Base-by-base conservation (phyloP, 2,797 vertebrate species). In the Neosalanx taihuensis region DNA sequence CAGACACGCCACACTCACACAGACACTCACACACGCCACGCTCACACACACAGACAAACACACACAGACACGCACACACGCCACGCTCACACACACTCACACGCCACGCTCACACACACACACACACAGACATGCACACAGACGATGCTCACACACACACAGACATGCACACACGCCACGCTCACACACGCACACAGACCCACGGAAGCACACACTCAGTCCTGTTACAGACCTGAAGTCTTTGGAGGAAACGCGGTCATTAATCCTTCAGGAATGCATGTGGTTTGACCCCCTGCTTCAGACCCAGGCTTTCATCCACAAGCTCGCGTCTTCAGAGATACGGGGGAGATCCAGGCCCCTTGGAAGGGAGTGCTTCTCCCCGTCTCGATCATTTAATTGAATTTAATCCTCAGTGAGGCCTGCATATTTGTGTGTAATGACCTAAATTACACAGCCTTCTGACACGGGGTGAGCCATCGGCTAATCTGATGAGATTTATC, bases 351-450 rank as follows among this genome's bases (percentile, higher is more conserved):
- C 51, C 64, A 56, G 65, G 67, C 66, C 61, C 77, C 67, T 68
- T 76, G 63, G 73, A 77, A 10, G 70, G 70, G 74, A 79, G 57
- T 20, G 59, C 73, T 73, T 64, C 59, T 76, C 5, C 37, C 69
- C 74, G 76, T 71, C 74, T 5, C 67, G 35, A 79, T 77, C 61
- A 81, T 79, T 81, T 83, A 76, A 84, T 84, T 80, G 67, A 35
- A 79, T 82, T 78, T 41, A 69, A 64, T 68, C 66, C 67, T 62
- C 64, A 59, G 13, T 66, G 75, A 58, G 73, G 66, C 30, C 10
- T 1, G 17, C 49, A 56, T 75, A 60, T 78, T 75, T 78, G 33
- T 51, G 79, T 75, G 69, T 70, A 76, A 79, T 51, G 69, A 23
- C 69, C 59, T 30, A 49, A 49, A 62, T 51, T 69, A 69, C 33